A percentile compares a stretch with the other conserved stretches of the same genome.
Evolutionary conservation across 2,113 vertebrate genomes (phyloP).

Genomic region (Heteronetta atricapilla): DNA sequence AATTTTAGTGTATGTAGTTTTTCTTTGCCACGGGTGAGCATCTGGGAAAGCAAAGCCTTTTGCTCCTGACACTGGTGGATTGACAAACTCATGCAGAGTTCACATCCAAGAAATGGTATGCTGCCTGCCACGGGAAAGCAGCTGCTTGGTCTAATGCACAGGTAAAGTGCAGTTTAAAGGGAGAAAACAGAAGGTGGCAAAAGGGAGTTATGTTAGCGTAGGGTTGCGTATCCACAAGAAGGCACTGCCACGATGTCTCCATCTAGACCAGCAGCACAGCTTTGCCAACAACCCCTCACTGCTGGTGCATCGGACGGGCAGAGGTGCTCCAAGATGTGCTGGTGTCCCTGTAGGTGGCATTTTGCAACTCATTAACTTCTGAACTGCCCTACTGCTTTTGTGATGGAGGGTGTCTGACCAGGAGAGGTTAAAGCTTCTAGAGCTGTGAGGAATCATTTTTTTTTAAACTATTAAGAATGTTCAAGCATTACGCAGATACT

Average conservation of each 20-base stretch:
- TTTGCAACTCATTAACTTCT: conserved; percentile 7
- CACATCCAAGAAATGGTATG: neutral
- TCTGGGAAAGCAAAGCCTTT: neutral
- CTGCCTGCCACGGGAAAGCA: neutral
- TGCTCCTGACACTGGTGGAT: neutral
- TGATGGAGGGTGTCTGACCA: conserved; percentile 7
- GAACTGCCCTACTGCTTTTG: neutral
- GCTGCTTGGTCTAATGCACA: neutral
- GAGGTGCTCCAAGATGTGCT: neutral
- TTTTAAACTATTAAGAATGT: neutral
- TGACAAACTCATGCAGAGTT: no score
- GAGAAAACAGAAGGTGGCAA: neutral
- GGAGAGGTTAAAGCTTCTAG: conserved; percentile 38
- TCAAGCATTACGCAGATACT: conserved; percentile 30
- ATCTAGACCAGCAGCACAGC: neutral
- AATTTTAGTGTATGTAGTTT: neutral
- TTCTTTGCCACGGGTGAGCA: neutral
- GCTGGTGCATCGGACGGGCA: neutral
- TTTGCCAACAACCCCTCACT: neutral
- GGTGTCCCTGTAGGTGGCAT: neutral
- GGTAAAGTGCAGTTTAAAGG: neutral
- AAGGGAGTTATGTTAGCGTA: neutral
- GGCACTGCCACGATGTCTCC: neutral
- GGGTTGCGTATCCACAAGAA: neutral
- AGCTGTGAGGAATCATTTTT: neutral